These are phyloP conservation scores for Hyposoter didymator DNA, from an alignment of 2,888 invertebrate species.

Conservation along the genomic window DNA sequence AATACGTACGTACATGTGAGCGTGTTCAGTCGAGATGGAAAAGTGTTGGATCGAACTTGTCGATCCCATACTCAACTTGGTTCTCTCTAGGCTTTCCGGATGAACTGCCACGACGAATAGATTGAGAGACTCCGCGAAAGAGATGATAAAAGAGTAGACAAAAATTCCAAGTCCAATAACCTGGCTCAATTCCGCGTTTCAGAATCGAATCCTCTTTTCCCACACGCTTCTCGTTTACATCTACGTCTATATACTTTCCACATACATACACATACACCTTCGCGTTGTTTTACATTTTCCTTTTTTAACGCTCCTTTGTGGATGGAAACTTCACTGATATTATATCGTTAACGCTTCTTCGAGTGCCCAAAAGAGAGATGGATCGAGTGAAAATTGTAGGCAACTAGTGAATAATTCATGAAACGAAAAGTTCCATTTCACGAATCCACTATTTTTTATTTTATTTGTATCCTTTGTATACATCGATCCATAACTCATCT, in stretches of 20 bases:
- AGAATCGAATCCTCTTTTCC: constrained; percentile 53
- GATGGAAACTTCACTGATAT: constrained; percentile 61
- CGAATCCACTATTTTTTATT: constrained; percentile 13
- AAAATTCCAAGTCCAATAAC: constrained; percentile 71
- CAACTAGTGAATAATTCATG: constrained; percentile 59
- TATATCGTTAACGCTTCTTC: constrained; percentile 60
- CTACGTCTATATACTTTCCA: not conserved
- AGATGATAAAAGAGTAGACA: constrained; percentile 70
- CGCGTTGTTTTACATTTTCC: constrained; percentile 14
- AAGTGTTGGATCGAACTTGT: constrained; percentile 43
- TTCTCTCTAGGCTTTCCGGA: constrained; percentile 64
- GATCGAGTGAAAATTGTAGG: constrained; percentile 39
- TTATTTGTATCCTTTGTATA: not conserved
- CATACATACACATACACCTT: constrained; percentile 14
- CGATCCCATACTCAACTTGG: constrained; percentile 35
- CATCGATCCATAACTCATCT: constrained; percentile 23
- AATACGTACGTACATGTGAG: constrained; percentile 1
- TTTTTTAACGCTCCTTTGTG: constrained; percentile 49
- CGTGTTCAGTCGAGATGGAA: constrained; percentile 16
- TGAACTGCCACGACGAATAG: constrained; percentile 68
- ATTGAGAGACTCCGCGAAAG: constrained; percentile 65
- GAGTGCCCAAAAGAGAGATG: not conserved
- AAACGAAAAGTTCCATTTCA: constrained; percentile 10
- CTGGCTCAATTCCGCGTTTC: constrained; percentile 67
- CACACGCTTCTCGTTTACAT: constrained; percentile 28